Evolutionary conservation across 2,113 vertebrate genomes (phyloP), one percentile per base, ranked within the genome.

Genomic region (Percopsis transmontana): DNA sequence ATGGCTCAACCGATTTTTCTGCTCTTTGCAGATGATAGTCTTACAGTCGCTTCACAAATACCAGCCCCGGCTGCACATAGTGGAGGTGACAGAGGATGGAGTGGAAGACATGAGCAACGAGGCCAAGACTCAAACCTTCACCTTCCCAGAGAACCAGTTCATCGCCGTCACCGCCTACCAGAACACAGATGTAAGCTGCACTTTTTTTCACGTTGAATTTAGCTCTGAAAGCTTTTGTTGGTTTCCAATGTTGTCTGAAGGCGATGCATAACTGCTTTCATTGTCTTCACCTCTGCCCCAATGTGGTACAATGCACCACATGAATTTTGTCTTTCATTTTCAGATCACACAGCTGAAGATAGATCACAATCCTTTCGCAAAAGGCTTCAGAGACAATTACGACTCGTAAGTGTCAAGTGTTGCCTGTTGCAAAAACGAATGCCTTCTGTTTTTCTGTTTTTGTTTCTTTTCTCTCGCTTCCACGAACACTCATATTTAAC

Each of bases 261-360:
- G 12, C 15, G 42, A 44, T 11, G 11, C 15, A 44, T 12, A 44
- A 11, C 15, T 44, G 11, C 9, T 40, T 40, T 1, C 12, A 10
- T 13, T 44, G 15, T 44, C 15, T 15, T 15, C 16, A 9, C 18
- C 42, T 0, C 0, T 51, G 3, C 2, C 0, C 0, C 50, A 11
- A 41, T 4, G 53, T 63, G 51, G 21, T 50, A 40, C 9, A 27
- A 50, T 45, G n/a, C 65, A 62, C 9, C 8, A 9, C 1, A 23
- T 15, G 1, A 10, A 2, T 70, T 68, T 54, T 58, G 58, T 23
- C 71, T 51, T 21, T 63, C 58, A 54, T 0, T 21, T 91, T 87
- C 81, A 99, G 97, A 99, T 98, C 70, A 99, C 97, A 6, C 97
- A 99, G 76, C 92, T 99, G 61, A 99, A 99, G 91, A 99, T 99